A percentile compares a stretch with the other conserved stretches of the same genome.
These are phyloP conservation scores for Zaprionus davidi DNA, from an alignment of 1,140 invertebrate genomes.

Conservation along the genomic window DNA sequence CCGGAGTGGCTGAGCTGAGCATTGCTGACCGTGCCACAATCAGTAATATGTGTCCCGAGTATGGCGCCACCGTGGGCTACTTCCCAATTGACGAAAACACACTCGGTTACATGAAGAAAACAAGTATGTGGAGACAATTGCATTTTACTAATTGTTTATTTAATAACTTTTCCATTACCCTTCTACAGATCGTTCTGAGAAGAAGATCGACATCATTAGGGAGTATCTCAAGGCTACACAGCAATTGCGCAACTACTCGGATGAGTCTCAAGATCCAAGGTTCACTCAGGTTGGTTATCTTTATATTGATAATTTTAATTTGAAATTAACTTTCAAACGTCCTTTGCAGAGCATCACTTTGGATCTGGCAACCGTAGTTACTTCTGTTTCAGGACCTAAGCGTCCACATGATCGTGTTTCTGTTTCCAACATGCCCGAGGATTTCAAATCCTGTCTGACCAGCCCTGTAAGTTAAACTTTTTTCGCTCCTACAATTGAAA, in stretches of 20 bases:
- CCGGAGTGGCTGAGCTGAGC: conserved; percentile 94
- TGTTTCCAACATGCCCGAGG: conserved; percentile 94
- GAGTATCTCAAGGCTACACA: conserved; percentile 92
- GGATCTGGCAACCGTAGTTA: conserved; percentile 94
- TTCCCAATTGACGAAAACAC: conserved; percentile 97
- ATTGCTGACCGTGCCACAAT: conserved; percentile 98
- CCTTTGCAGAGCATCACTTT: conserved; percentile 90
- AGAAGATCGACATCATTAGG: conserved; percentile 93
- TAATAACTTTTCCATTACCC: background rate
- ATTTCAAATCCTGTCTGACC: conserved; percentile 94
- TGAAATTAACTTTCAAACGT: conserved; percentile 2
- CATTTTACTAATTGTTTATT: background rate
- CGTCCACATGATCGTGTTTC: conserved; percentile 97
- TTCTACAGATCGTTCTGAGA: conserved; percentile 90
- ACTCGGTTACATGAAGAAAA: conserved; percentile 94
- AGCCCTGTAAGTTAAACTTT: conserved; percentile 90
- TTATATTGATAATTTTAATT: background rate
- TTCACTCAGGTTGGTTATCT: conserved; percentile 89
- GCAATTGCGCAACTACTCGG: conserved; percentile 94
- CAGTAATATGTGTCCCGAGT: conserved; percentile 99
- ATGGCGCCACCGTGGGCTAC: conserved; percentile 97
- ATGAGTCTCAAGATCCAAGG: conserved; percentile 92
- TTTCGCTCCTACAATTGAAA: conserved; percentile 55
- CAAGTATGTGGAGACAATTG: conserved; percentile 87
- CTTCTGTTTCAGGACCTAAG: conserved; percentile 98